These are phyloP conservation scores for Proteles cristata DNA, from an alignment of 2,113 vertebrate genomes.

Conservation along the genomic window DNA sequence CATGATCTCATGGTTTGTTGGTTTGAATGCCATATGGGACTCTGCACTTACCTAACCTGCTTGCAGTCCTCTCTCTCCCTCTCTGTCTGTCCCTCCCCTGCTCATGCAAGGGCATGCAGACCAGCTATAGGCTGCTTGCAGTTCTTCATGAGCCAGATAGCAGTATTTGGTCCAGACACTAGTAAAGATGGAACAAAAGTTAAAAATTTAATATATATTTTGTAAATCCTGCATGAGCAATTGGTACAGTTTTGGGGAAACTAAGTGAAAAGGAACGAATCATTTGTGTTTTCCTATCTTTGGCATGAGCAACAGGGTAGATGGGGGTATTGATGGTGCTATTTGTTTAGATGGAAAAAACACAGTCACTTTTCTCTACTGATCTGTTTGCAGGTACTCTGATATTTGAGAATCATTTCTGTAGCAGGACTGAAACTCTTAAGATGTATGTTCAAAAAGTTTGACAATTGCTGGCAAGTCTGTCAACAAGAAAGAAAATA, in stretches of 20 bases:
- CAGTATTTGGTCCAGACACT: neutral
- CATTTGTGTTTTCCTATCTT: neutral
- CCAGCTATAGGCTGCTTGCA: neutral
- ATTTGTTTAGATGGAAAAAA: neutral
- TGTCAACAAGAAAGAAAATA: neutral
- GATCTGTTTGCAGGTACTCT: neutral
- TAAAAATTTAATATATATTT: neutral
- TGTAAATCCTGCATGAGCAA: neutral
- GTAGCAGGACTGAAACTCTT: neutral
- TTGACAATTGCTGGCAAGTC: neutral
- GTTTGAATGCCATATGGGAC: too few relatives aligned
- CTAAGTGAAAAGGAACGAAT: neutral
- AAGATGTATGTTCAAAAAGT: neutral
- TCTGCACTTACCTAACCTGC: too few relatives aligned
- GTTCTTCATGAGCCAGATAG: neutral
- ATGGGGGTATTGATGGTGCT: rapidly evolving
- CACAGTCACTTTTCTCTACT: neutral
- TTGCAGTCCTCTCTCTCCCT: too few relatives aligned
- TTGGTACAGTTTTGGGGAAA: neutral
- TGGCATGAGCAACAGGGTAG: neutral
- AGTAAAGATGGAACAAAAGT: neutral
- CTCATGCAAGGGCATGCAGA: too few relatives aligned
- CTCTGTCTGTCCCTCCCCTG: too few relatives aligned
- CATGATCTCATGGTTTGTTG: too few relatives aligned
- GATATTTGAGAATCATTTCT: neutral